Evolutionary conservation across 2,888 invertebrate species (phyloP), one percentile per base, ranked within the genome.

Genomic region (Germaria angustata): DNA sequence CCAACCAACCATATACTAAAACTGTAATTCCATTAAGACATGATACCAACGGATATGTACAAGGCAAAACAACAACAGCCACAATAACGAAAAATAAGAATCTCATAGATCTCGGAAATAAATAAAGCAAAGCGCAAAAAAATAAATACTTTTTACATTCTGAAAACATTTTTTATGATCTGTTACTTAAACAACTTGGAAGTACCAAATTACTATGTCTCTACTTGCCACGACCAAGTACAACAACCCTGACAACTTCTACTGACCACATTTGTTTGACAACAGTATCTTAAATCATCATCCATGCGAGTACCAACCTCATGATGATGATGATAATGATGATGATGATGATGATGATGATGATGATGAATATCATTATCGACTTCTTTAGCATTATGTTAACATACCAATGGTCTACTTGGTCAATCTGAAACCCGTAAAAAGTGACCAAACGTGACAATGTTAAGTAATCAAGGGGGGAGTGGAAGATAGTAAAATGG

Each of bases 111-210:
- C 36, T 72, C 51, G 15, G 1, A 36, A 55, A 17, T 32, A 49
- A 34, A 32, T 9, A 55, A 2, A 2, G 3, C 34, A 36, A 65
- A 44, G 17, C 32, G 20, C n/a, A 44, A 75, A 32, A 44, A 39
- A 34, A 69, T 28, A 3, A 28, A 28, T 51, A 28, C 13, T 28
- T 53, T 32, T 49, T 59, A 28, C 22, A 13, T 22, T 24, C 24
- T 32, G 36, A 49, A 65, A 57, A 72, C 36, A 72, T 24, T 53
- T 72, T 79, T 79, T 71, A 75, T 79, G 79, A 78, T 69, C 79
- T 82, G 79, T 79, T 75, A 82, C 44, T 41, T 79, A 59, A 79
- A 65, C 69, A 80, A 76, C 53, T 71, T 57, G 32, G 24, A 41
- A 57, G 28, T 28, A 55, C 34, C 46, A 32, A 34, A 46, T 59